Percentiles rank a stretch among this genome's conserved stretches.
Conservation (phyloP, 2,888 invertebrate genomes). For the Carabus problematicus region DNA sequence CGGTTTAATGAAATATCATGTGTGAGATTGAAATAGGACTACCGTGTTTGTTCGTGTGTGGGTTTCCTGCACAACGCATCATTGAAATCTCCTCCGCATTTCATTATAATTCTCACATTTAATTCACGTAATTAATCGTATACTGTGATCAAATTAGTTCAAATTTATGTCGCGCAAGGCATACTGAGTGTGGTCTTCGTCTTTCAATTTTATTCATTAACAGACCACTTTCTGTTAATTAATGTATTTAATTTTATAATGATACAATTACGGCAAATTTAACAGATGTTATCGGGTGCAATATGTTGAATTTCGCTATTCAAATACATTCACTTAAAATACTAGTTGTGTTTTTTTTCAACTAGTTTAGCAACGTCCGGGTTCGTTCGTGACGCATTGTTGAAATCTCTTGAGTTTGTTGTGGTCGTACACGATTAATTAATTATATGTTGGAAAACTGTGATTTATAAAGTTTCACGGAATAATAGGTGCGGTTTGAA, state of each 20-base stretch:
- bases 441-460: too few relatives aligned
- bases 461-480: too few relatives aligned
- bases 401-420: not conserved
- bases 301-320: not conserved
- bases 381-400: not conserved
- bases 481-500: too few relatives aligned
- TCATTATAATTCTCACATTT: constrained; percentile 33
- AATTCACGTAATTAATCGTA: constrained; percentile 38
- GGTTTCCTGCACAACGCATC: constrained; percentile 22
- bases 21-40: constrained; percentile 30
- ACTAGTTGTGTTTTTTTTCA: too few relatives aligned
- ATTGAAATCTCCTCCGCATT: constrained; percentile 16
- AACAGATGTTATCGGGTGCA: not conserved
- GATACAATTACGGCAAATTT: too few relatives aligned
- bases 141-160: constrained; percentile 40
- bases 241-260: not conserved
- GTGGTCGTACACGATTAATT: too few relatives aligned
- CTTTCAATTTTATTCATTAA: not conserved
- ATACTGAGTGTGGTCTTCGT: constrained; percentile 11
- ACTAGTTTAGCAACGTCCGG: too few relatives aligned
- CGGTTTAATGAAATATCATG: constrained; percentile 25
- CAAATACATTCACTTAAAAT: not conserved
- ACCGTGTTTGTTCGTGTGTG: constrained; percentile 19
- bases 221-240: too few relatives aligned
- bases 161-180: constrained; percentile 36